Percentiles rank a stretch among this genome's conserved stretches.
phyloP scores from a whole-genome alignment of 1,140 invertebrate species.

The Pogonus chalceus region DNA sequence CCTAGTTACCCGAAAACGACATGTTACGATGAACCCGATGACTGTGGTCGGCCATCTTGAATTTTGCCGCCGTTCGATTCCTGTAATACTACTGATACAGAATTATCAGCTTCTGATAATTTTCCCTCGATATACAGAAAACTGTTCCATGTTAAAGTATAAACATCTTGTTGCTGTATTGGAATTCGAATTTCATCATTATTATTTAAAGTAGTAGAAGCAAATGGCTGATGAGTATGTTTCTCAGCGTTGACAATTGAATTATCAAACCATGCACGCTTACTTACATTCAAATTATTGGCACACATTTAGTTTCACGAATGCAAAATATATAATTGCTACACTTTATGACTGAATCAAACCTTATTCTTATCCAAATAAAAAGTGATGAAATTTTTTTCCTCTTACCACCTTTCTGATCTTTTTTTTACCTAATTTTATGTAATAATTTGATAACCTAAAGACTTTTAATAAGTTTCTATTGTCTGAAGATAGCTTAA shows the following conservation, averaged over 20 bases:
- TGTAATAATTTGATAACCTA: not conserved
- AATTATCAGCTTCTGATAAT: too few relatives aligned
- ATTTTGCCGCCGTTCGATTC: too few relatives aligned
- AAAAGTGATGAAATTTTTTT: not conserved
- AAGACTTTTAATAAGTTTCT: slow-evolving; percentile 5
- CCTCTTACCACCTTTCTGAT: not conserved
- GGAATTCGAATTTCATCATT: slow-evolving; percentile 17
- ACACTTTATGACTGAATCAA: not conserved
- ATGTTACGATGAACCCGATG: too few relatives aligned
- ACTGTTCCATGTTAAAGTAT: too few relatives aligned
- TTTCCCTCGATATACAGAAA: too few relatives aligned
- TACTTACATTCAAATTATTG: slow-evolving; percentile 18
- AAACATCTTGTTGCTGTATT: slow-evolving; percentile 14
- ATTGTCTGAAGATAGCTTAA: slow-evolving; percentile 15
- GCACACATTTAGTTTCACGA: slow-evolving; percentile 7
- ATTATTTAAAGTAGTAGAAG: slow-evolving; percentile 23
- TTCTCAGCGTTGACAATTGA: slow-evolving; percentile 23
- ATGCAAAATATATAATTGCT: slow-evolving; percentile 3
- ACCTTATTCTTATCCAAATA: not conserved
- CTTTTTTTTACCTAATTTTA: slow-evolving; percentile 10
- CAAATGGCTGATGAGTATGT: slow-evolving; percentile 30
- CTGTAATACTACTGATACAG: too few relatives aligned
- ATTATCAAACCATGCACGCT: slow-evolving; percentile 20
- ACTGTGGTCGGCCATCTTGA: too few relatives aligned
- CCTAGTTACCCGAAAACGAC: too few relatives aligned